Percentiles rank a stretch among this genome's conserved stretches.
Conservation (phyloP, 1,140 invertebrate species). For the Theocolax elegans region DNA sequence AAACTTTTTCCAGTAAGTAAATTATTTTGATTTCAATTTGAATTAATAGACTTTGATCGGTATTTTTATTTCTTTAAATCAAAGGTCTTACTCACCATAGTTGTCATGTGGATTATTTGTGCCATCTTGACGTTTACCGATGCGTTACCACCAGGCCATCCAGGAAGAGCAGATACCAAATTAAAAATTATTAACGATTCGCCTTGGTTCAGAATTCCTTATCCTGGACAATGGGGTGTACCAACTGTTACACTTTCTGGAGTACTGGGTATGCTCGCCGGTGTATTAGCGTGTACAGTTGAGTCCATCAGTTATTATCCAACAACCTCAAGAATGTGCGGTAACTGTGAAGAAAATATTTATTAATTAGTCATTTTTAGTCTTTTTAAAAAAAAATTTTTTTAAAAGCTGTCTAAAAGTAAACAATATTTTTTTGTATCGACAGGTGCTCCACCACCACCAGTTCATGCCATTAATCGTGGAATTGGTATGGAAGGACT, state of each 20-base stretch:
- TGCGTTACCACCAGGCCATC: constrained; percentile 74
- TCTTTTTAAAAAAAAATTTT: not conserved
- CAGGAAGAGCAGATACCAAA: constrained; percentile 83
- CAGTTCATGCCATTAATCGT: constrained; percentile 86
- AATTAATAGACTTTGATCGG: not conserved
- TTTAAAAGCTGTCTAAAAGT: constrained; percentile 45
- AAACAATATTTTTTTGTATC: constrained; percentile 37
- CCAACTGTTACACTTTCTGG: constrained; percentile 81
- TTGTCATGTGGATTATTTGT: constrained; percentile 84
- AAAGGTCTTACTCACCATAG: constrained; percentile 83
- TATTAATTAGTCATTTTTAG: constrained; percentile 6
- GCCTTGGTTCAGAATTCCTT: constrained; percentile 86
- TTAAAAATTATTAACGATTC: constrained; percentile 78
- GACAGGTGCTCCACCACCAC: constrained; percentile 81
- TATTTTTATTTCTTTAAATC: no score
- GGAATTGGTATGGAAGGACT: constrained; percentile 87
- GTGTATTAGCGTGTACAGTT: constrained; percentile 84
- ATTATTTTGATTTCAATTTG: not conserved
- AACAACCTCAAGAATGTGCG: constrained; percentile 84
- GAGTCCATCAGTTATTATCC: constrained; percentile 92
- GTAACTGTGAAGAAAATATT: constrained; percentile 60
- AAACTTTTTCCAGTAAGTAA: constrained; percentile 83
- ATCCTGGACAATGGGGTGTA: constrained; percentile 88
- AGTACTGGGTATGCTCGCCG: constrained; percentile 86
- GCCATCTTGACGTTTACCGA: constrained; percentile 78